phyloP scores from a whole-genome alignment of 2,888 invertebrate genomes.

The Eilema griseolum region DNA sequence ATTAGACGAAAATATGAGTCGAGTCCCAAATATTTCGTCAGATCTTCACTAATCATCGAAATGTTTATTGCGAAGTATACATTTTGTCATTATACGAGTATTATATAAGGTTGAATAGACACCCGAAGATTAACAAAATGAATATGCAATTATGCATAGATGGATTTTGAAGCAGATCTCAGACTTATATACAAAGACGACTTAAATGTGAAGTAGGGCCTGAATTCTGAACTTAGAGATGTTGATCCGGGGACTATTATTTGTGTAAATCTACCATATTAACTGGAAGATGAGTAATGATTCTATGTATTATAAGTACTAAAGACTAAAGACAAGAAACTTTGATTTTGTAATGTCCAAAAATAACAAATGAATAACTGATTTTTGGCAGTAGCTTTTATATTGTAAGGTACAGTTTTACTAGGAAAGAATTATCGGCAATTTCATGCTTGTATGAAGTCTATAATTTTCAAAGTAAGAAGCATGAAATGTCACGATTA shows the following conservation, averaged over 20 bases:
- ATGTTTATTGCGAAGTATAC: constrained; percentile 20
- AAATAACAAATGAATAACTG: too few relatives aligned
- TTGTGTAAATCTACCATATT: not conserved
- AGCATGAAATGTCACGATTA: too few relatives aligned
- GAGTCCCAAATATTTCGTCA: not conserved
- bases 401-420: too few relatives aligned
- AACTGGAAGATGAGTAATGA: not conserved
- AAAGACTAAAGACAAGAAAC: not conserved
- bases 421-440: too few relatives aligned
- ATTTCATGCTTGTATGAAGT: too few relatives aligned
- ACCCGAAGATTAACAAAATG: constrained; percentile 20
- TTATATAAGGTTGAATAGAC: constrained; percentile 20
- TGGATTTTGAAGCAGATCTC: constrained; percentile 11
- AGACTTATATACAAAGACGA: constrained; percentile 8
- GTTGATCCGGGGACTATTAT: constrained; percentile 7
- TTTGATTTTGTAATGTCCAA: too few relatives aligned
- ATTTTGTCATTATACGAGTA: constrained; percentile 17
- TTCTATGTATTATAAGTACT: not conserved
- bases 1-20: not conserved
- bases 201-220: constrained; percentile 8
- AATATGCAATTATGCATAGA: constrained; percentile 26
- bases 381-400: too few relatives aligned
- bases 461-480: too few relatives aligned
- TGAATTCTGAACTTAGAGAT: not conserved
- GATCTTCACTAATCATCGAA: constrained; percentile 22